phyloP scores from a whole-genome alignment of 2,888 invertebrate genomes.

The Melanchra persicariae region DNA sequence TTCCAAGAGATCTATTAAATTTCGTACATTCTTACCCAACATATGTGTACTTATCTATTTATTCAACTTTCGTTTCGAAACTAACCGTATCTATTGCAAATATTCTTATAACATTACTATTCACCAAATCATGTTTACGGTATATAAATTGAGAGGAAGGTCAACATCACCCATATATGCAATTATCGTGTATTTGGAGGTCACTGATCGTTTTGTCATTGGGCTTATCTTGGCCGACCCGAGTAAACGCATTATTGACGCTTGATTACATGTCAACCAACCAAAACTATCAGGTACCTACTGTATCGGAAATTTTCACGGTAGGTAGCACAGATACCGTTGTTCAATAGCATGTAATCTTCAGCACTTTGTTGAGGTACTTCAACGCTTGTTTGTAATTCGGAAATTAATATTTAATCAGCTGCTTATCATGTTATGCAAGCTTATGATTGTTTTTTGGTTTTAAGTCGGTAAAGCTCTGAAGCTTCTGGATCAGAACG shows the following conservation, averaged over 20 bases:
- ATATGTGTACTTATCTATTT: no score
- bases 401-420: conserved; percentile 29
- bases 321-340: conserved; percentile 70
- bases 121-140: conserved; percentile 47
- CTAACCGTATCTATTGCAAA: conserved; percentile 24
- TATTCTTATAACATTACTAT: conserved; percentile 25
- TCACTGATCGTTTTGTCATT: conserved; percentile 74
- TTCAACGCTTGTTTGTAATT: conserved; percentile 30
- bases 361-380: conserved; percentile 29
- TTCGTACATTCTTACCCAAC: no score
- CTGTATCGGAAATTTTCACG: conserved; percentile 84
- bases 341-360: conserved; percentile 55
- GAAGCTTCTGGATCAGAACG: conserved; percentile 14
- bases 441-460: conserved; percentile 34
- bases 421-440: conserved; percentile 11
- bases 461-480: background rate
- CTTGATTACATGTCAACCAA: conserved; percentile 76
- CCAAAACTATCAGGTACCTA: conserved; percentile 77
- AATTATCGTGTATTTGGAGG: conserved; percentile 74
- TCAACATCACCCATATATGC: conserved; percentile 54
- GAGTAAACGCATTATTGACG: conserved; percentile 76
- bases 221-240: conserved; percentile 75
- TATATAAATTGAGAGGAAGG: conserved; percentile 64
- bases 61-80: conserved; percentile 14
- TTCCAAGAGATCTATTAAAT: background rate